Evolutionary conservation across 2,797 vertebrate genomes (phyloP).

Genomic region (Pteronotus mesoamericanus): DNA sequence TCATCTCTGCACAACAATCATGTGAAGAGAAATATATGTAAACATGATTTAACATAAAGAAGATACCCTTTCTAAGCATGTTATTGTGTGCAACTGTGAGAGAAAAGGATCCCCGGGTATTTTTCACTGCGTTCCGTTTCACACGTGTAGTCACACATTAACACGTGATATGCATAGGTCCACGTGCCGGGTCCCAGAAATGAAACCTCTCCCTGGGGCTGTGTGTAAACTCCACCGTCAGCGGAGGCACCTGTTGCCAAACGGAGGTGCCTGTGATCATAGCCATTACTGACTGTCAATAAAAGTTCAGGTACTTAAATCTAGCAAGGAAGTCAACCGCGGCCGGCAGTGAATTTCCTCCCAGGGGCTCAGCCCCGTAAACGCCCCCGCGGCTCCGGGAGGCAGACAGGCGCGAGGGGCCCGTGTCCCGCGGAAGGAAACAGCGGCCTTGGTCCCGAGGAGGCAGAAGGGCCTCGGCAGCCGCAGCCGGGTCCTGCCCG

Average conservation of each 20-base stretch:
- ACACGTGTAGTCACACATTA: background rate
- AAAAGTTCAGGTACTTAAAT: background rate
- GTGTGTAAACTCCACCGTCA: background rate
- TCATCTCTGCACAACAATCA: background rate
- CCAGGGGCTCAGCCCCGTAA: background rate
- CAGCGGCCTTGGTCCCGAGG: rapidly evolving
- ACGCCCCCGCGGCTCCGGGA: background rate
- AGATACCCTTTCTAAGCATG: background rate
- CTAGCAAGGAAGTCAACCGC: background rate
- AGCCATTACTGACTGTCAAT: background rate
- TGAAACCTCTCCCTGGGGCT: background rate
- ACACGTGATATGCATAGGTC: background rate
- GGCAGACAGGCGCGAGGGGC: rapidly evolving
- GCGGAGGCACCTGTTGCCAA: background rate
- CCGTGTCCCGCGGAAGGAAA: background rate
- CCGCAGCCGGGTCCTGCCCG: background rate
- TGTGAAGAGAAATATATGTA: background rate
- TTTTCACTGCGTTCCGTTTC: background rate
- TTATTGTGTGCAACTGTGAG: background rate
- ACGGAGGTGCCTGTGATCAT: background rate
- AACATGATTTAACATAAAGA: background rate
- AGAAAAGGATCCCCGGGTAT: background rate
- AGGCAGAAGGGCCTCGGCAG: background rate
- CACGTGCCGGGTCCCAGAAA: background rate
- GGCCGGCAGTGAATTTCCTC: background rate